These are phyloP conservation scores for Todus mexicanus DNA, from an alignment of 2,797 vertebrate genomes.

Conservation along the genomic window DNA sequence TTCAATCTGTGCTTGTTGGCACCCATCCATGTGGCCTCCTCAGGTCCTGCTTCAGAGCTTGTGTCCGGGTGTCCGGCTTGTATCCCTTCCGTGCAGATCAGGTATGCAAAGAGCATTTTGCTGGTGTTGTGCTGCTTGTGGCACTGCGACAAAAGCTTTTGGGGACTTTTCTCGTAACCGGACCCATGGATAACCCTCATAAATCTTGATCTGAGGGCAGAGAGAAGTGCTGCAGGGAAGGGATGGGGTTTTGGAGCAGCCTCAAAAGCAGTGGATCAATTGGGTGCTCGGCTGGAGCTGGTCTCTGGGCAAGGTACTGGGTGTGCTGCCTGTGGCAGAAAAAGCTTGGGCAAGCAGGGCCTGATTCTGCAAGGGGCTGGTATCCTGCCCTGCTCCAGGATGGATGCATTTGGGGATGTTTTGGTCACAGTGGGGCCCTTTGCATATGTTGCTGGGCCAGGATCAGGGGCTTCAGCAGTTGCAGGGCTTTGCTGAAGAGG, in stretches of 20 bases:
- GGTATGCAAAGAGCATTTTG: neutral
- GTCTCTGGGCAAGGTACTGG: neutral
- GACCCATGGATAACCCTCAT: neutral
- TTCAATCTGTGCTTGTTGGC: slow-evolving; percentile 17
- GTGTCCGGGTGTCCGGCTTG: neutral
- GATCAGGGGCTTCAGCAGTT: rapidly evolving
- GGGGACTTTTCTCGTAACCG: neutral
- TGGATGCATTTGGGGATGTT: neutral
- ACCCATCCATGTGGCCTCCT: neutral
- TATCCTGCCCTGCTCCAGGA: neutral
- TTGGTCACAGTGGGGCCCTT: neutral
- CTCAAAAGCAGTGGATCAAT: neutral
- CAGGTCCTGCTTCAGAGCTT: neutral
- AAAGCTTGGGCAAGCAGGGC: neutral
- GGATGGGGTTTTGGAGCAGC: neutral
- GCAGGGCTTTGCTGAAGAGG: neutral
- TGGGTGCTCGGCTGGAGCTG: neutral
- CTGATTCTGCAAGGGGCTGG: neutral
- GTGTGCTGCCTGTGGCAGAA: neutral
- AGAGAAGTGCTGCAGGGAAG: neutral
- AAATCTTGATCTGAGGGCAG: slow-evolving; percentile 18
- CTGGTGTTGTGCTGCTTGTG: neutral
- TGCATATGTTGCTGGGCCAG: neutral
- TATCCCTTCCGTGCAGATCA: neutral
- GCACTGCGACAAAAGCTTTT: neutral